Evolutionary conservation across 2,113 vertebrate genomes (phyloP), one percentile per base, ranked within the genome.

Genomic region (Euleptes europaea): DNA sequence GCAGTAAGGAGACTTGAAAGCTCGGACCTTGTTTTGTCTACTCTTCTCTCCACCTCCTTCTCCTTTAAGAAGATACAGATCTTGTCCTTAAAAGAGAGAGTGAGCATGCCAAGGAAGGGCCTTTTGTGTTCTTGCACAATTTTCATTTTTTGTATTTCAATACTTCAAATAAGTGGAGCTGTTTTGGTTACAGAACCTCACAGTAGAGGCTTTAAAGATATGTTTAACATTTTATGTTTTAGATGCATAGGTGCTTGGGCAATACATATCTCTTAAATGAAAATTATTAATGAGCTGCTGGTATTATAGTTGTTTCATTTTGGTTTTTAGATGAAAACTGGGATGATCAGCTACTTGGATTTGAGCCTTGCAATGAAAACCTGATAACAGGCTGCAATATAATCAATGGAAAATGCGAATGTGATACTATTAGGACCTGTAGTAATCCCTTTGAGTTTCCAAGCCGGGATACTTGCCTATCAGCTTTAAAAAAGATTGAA

Each of bases 311-410:
- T 84, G 91, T 91, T 42, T 80, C 74, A 69, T 96, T 86, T 94
- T 96, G 93, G 76, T 95, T 95, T 94, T 76, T 95, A 98, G 98
- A 98, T 95, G 98, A 98, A 93, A 98, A 97, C 95, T 98, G 98
- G 98, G 97, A 98, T 82, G 97, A 97, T 95, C 98, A 98, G 82
- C 96, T 98, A 84, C 96, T 98, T 92, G 97, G 97, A 94, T 97
- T 98, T 94, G 97, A 98, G 89, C 97, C 97, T 0, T 98, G 98
- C 96, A 98, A 98, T 88, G 97, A 98, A 94, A 98, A 98, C 96
- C 97, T 98, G 90, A 95, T 98, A 93, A 98, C 97, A 35, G 98
- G 98, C 93, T 98, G 98, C 96, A 98, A 98, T 94, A 98, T 98
- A 91, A 98, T 98, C 92, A 98, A 97, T 42, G 98, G 97, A 91